Evolutionary conservation across 2,113 vertebrate species (phyloP), one percentile per base, ranked within the genome.

Genomic region (Gnathonemus echidnorhynchus): DNA sequence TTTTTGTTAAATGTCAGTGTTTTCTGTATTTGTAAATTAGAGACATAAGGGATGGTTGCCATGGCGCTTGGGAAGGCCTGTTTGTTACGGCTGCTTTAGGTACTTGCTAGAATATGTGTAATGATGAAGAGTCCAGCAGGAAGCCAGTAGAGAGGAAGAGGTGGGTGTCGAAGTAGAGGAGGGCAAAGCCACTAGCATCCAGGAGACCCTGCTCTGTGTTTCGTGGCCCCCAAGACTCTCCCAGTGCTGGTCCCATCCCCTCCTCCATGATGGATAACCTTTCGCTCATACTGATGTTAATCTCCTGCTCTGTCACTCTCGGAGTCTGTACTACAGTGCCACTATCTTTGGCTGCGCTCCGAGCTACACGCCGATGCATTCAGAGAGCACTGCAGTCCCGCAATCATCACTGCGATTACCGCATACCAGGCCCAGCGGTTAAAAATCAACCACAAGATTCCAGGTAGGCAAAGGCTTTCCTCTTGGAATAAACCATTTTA

Each of bases 221-320:
- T n/a, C n/a, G 24, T 86, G 84, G 48, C 10, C 45, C 24, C 46
- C 3, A 27, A n/a, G 21, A 7, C 4, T 10, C 24, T 21, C 62
- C 42, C 62, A 5, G 46, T 27, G 88, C 62, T 50, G 58, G 3
- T 8, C n/a, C n/a, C 15, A 17, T 77, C 66, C 46, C 62, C 39
- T 19, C 21, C 49, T 45, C 88, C 70, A 35, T 89, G 88, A 89
- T 84, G 70, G 31, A 89, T 89, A 39, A 84, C 88, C 70, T 80
- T 77, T 84, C 9, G 13, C 24, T 80, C 45, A 13, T 46, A 8
- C 88, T 80, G 88, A 89, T 77, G 62, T 89, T 70, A 74, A 89
- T 89, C 88, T 89, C n/a, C 48, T 27, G 11, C 88, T 39, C 62
- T 52, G 45, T 74, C 53, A 42, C 35, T 39, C 62, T 80, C 74